A percentile compares a stretch with the other conserved stretches of the same genome.
Evolutionary conservation across 2,797 vertebrate genomes (phyloP).

Genomic region (Pseudochromis fuscus): DNA sequence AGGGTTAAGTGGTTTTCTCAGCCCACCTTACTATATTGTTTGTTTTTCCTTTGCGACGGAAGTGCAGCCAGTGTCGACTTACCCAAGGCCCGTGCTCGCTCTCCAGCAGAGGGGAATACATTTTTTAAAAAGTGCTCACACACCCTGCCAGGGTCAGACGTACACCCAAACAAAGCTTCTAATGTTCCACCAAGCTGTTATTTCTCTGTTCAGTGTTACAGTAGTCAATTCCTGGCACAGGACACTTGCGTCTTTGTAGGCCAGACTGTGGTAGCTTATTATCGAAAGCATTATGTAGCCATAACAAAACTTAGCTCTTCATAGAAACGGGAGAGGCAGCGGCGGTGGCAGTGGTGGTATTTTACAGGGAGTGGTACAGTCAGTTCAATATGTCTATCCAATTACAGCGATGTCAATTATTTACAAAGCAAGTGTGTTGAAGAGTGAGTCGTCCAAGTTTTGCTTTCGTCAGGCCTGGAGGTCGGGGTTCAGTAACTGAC

Average conservation of each 20-base stretch:
- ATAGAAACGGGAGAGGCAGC: slow-evolving; percentile 6
- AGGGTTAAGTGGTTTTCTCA: slow-evolving; percentile 48
- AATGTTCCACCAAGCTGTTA: slow-evolving; percentile 42
- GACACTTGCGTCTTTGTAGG: slow-evolving; percentile 21
- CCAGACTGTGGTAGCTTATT: slow-evolving; percentile 41
- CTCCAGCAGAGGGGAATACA: slow-evolving; percentile 58
- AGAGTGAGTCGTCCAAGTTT: slow-evolving; percentile 34
- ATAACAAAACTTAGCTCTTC: slow-evolving; percentile 47
- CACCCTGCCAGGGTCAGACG: slow-evolving; percentile 65
- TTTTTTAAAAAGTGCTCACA: slow-evolving; percentile 57
- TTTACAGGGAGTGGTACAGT: slow-evolving; percentile 8
- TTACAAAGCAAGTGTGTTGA: slow-evolving; percentile 34
- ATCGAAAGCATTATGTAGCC: slow-evolving; percentile 43
- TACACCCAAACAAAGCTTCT: slow-evolving; percentile 70
- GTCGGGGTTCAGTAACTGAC: slow-evolving; percentile 80
- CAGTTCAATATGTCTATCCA: slow-evolving; percentile 1
- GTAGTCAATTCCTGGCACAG: slow-evolving; percentile 37
- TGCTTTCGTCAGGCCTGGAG: slow-evolving; percentile 53
- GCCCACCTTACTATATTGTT: slow-evolving; percentile 56
- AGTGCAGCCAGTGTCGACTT: slow-evolving; percentile 60
- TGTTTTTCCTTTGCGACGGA: slow-evolving; percentile 64
- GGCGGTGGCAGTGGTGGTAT: not conserved
- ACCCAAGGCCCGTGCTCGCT: slow-evolving; percentile 36
- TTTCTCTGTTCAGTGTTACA: slow-evolving; percentile 25
- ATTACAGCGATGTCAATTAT: slow-evolving; percentile 49